Conservation (phyloP, 2,888 invertebrate genomes). For the Ligdia adustata region DNA sequence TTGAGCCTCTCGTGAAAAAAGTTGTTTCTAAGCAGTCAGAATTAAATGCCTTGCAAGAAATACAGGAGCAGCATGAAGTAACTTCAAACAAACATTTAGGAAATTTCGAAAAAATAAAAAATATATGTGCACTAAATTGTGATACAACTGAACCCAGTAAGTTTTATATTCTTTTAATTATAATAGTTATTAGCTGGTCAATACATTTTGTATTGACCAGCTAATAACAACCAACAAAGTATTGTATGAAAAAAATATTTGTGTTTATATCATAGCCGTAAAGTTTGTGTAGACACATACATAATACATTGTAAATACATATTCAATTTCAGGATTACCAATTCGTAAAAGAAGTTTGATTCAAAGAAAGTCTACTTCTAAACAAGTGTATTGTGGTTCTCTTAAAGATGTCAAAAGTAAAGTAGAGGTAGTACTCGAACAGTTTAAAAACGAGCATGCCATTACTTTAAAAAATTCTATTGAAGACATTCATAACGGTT, state of each 20-base stretch:
- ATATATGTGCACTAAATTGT: slow-evolving; percentile 45
- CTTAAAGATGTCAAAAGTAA: slow-evolving; percentile 36
- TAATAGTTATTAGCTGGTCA: no score
- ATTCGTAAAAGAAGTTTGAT: neutral
- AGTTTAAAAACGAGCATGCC: slow-evolving; percentile 24
- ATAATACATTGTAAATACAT: no score
- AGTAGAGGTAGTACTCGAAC: slow-evolving; percentile 32
- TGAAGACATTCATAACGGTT: neutral
- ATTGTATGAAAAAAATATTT: no score
- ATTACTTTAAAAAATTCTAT: slow-evolving; percentile 10
- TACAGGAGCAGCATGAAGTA: slow-evolving; percentile 23
- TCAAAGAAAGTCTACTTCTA: neutral
- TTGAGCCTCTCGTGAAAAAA: slow-evolving; percentile 38
- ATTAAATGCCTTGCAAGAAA: slow-evolving; percentile 26
- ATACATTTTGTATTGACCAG: no score
- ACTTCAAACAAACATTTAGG: slow-evolving; percentile 25
- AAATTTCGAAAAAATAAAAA: slow-evolving; percentile 31
- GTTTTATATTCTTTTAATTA: neutral
- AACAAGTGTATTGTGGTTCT: slow-evolving; percentile 38
- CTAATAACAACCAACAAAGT: no score
- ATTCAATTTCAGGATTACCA: neutral
- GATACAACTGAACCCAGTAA: slow-evolving; percentile 23
- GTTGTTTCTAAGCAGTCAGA: slow-evolving; percentile 30
- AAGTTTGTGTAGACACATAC: no score
- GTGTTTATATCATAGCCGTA: no score